Evolutionary conservation across 1,140 invertebrate genomes (phyloP).

Genomic region (Drosophila bifasciata): DNA sequence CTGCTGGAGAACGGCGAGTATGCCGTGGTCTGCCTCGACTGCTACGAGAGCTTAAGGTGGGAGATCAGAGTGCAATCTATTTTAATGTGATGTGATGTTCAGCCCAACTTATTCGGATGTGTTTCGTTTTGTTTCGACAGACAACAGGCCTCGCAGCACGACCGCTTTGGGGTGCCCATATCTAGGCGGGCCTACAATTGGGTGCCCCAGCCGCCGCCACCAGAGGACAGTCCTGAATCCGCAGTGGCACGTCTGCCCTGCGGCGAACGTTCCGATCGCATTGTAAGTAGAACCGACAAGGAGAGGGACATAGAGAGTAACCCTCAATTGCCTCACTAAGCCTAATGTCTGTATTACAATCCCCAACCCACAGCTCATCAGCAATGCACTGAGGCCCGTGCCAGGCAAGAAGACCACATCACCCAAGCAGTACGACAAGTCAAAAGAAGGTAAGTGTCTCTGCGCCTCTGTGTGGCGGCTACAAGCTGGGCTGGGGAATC

Average conservation of each 20-base stretch:
- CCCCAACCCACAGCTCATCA: constrained; percentile 84
- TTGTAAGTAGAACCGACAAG: constrained; percentile 85
- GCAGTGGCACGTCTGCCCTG: constrained; percentile 91
- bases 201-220: constrained; percentile 94
- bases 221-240: constrained; percentile 92
- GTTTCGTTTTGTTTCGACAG: constrained; percentile 77
- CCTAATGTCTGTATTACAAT: constrained; percentile 28
- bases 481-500: constrained; percentile 22
- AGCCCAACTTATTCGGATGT: background rate
- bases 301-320: background rate
- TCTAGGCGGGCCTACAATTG: constrained; percentile 94
- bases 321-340: constrained; percentile 1
- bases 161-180: constrained; percentile 92
- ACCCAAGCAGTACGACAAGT: constrained; percentile 85
- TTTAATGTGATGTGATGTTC: too few species aligned
- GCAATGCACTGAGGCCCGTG: constrained; percentile 86
- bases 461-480: constrained; percentile 1
- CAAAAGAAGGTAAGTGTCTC: constrained; percentile 80
- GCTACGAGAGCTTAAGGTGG: constrained; percentile 91
- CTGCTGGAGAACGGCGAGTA: constrained; percentile 95
- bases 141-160: constrained; percentile 94
- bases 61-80: background rate
- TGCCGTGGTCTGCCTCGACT: constrained; percentile 95
- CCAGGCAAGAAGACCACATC: constrained; percentile 87
- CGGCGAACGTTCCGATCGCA: constrained; percentile 91